A percentile compares a stretch with the other conserved stretches of the same genome.
phyloP scores from a whole-genome alignment of 1,140 invertebrate genomes.

The Meloidogyne chitwoodi region DNA sequence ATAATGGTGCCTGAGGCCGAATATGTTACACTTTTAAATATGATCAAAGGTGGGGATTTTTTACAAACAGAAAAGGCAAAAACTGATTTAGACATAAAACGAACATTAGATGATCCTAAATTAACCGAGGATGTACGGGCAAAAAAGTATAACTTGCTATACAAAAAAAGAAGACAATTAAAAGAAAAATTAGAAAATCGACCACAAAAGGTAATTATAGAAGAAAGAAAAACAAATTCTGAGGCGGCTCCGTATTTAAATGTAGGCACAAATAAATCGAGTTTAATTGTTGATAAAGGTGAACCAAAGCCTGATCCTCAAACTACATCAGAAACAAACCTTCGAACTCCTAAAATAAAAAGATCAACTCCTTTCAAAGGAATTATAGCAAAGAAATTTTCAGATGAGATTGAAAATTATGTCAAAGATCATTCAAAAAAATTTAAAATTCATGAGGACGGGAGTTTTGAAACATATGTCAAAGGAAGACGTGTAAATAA shows the following conservation, averaged over 20 bases:
- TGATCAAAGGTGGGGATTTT: not conserved
- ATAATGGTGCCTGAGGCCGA: conserved; percentile 14
- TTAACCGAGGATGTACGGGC: no score
- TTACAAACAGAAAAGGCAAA: not conserved
- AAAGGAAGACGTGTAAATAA: no score
- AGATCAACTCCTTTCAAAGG: not conserved
- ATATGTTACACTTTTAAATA: not conserved
- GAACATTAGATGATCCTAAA: not conserved
- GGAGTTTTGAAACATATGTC: no score
- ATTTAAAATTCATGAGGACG: no score
- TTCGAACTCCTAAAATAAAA: not conserved
- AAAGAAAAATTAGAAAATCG: conserved; percentile 6
- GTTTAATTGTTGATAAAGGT: no score
- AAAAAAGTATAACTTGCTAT: not conserved
- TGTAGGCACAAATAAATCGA: no score
- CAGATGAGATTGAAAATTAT: no score
- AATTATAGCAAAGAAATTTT: no score
- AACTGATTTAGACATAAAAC: not conserved
- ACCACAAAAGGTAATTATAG: conserved; percentile 3
- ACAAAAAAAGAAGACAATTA: conserved; percentile 1
- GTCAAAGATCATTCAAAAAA: no score
- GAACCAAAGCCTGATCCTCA: no score
- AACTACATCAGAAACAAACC: no score
- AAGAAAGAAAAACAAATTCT: not conserved
- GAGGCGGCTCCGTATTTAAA: not conserved